Evolutionary conservation across 2,797 vertebrate genomes (phyloP).

Genomic region (Fistularia tabacaria): DNA sequence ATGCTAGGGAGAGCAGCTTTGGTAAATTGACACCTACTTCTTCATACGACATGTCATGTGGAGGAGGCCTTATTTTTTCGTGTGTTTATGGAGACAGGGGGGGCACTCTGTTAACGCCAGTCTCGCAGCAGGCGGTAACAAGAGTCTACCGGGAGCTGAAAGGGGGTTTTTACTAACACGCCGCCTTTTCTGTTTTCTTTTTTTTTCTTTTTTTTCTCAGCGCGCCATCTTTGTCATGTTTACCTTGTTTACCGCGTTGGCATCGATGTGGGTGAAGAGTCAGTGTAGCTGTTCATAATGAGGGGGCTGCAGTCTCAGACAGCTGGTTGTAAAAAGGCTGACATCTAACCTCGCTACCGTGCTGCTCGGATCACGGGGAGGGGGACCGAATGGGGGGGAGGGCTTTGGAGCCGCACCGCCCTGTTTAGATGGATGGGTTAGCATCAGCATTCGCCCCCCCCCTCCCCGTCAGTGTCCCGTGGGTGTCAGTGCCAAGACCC

Average conservation of each 20-base stretch:
- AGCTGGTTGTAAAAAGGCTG: constrained; percentile 64
- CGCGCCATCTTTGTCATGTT: constrained; percentile 12
- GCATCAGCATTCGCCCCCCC: constrained; percentile 45
- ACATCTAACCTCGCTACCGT: constrained; percentile 61
- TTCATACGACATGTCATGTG: constrained; percentile 66
- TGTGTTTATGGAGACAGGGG: constrained; percentile 71
- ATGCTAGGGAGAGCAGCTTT: constrained; percentile 73
- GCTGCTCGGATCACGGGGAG: constrained; percentile 48
- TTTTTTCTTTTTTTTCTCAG: constrained; percentile 13
- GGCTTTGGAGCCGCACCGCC: constrained; percentile 53
- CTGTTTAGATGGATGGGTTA: constrained; percentile 51
- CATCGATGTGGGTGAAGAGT: constrained; percentile 20
- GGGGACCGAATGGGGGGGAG: no score
- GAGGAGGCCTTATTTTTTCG: constrained; percentile 49
- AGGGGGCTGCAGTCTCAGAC: constrained; percentile 55
- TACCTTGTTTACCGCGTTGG: constrained; percentile 49
- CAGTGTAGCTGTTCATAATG: constrained; percentile 9
- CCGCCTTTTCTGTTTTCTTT: constrained; percentile 31
- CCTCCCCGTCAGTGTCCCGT: constrained; percentile 42
- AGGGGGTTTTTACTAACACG: constrained; percentile 70
- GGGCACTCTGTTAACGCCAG: constrained; percentile 76
- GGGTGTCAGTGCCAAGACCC: constrained; percentile 52
- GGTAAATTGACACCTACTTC: constrained; percentile 67
- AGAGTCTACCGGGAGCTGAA: constrained; percentile 72
- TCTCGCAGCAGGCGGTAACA: constrained; percentile 81